These are phyloP conservation scores for Conus canariensis DNA, from an alignment of 2,888 invertebrate genomes.

Conservation along the genomic window DNA sequence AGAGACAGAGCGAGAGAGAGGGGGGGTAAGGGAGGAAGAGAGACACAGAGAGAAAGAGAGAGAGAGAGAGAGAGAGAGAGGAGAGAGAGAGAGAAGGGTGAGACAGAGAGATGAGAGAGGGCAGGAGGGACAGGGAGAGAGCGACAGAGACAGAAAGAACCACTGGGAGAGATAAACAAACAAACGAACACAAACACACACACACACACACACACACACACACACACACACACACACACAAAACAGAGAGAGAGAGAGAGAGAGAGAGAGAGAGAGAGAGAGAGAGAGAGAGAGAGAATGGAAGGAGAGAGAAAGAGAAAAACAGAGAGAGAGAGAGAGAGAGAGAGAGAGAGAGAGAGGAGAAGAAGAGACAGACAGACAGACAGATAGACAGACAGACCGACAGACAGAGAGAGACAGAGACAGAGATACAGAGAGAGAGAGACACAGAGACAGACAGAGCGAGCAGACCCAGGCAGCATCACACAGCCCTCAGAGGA, in stretches of 20 bases:
- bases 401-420: neutral
- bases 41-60: too few relatives aligned
- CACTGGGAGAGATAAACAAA: neutral
- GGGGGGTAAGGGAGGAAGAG: too few relatives aligned
- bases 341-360: neutral
- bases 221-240: slow-evolving; percentile 2
- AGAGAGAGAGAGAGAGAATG: neutral
- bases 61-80: too few relatives aligned
- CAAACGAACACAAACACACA: slow-evolving; percentile 11
- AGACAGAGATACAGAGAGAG: neutral
- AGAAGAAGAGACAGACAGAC: accelerated
- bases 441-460: too few relatives aligned
- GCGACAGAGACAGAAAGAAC: neutral
- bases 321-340: neutral
- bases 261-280: too few relatives aligned
- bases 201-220: slow-evolving; percentile 18
- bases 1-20: too few relatives aligned
- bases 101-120: neutral
- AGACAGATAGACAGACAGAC: neutral
- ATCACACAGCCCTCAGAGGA: too few relatives aligned
- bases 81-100: too few relatives aligned
- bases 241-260: too few relatives aligned
- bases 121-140: neutral
- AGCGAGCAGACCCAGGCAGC: neutral
- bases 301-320: neutral